Evolutionary conservation across 2,113 vertebrate species (phyloP), one percentile per base, ranked within the genome.

Genomic region (Amia ocellicauda): DNA sequence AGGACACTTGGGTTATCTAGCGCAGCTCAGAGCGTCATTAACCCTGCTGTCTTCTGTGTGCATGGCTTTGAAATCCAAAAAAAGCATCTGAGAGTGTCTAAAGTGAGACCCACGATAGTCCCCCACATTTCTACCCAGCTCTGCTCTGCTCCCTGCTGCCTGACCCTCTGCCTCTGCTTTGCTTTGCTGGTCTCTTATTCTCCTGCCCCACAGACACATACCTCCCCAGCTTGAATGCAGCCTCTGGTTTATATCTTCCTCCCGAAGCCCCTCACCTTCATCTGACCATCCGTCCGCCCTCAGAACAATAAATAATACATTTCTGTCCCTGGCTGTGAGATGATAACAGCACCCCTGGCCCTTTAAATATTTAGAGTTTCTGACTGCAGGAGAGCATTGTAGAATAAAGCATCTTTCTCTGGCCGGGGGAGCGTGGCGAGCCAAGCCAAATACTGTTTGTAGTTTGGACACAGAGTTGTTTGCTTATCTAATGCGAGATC

Each of bases 1-100:
- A 50, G 56, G 14, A 41, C 47, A 45, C 64, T 60, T 23, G 7
- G 22, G 22, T 60, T 52, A 66, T 66, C 64, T 28, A 13, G 3
- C 23, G 4, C 17, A 60, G 57, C 53, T 66, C 64, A 53, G 41
- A 41, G 57, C 31, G 17, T 54, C 28, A 59, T 66, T 66, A 50
- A 53, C 14, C 31, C 23, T 3, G 43, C 43, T 47, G 14, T 47
- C 43, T 47, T 17, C 43, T 66, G 57, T 50, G 41, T 23, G 29
- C 26, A 36, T 2, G n/a, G 40, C 19, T 28, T 47, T 13, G 41
- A 58, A 58, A 65, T 65, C 63, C 43, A 8, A 5, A 36, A n/a
- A n/a, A 36, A 47, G 43, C 16, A 4, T 4, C 43, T 47, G 43
- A 47, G 11, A 36, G 31, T 36, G 31, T 7, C 31, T n/a, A n/a